Evolutionary conservation across 1,140 invertebrate genomes (phyloP).

Genomic region (Trichogramma pretiosum): DNA sequence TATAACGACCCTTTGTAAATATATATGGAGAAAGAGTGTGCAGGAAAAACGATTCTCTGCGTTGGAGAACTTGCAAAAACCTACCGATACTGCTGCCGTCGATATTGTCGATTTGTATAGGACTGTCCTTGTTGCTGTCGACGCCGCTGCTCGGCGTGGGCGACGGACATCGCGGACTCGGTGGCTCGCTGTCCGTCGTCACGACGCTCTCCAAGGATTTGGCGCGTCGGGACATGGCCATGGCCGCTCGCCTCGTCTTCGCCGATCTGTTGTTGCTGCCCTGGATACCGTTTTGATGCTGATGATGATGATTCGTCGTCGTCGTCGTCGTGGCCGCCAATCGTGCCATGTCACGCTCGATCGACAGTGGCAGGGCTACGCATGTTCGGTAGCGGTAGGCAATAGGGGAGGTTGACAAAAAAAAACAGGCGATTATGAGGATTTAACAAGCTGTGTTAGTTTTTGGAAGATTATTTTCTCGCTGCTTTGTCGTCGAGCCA

Average conservation of each 20-base stretch:
- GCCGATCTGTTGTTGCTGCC: conserved; percentile 13
- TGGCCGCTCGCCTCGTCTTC: no score
- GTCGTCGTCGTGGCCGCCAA: conserved; percentile 32
- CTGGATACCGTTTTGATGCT: no score
- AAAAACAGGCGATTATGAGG: no score
- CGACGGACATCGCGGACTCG: conserved; percentile 65
- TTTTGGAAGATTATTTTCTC: no score
- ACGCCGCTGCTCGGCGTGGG: conserved; percentile 82
- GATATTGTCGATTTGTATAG: conserved; percentile 77
- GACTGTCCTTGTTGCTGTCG: conserved; percentile 86
- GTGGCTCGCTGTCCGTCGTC: conserved; percentile 41
- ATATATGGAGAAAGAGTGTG: no score
- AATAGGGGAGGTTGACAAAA: conserved; percentile 8
- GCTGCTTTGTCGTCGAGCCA: no score
- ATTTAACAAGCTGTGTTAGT: no score
- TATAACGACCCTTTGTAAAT: no score
- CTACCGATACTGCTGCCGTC: conserved; percentile 56
- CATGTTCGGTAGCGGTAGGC: conserved; percentile 13
- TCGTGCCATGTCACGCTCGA: conserved; percentile 48
- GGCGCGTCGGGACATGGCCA: conserved; percentile 36
- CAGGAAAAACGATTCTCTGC: no score
- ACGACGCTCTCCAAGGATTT: conserved; percentile 43
- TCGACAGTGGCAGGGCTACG: conserved; percentile 43
- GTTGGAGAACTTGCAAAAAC: conserved; percentile 19
- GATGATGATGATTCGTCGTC: not conserved